Evolutionary conservation across 2,797 vertebrate genomes (phyloP).

Genomic region (Ambastaia sidthimunki): DNA sequence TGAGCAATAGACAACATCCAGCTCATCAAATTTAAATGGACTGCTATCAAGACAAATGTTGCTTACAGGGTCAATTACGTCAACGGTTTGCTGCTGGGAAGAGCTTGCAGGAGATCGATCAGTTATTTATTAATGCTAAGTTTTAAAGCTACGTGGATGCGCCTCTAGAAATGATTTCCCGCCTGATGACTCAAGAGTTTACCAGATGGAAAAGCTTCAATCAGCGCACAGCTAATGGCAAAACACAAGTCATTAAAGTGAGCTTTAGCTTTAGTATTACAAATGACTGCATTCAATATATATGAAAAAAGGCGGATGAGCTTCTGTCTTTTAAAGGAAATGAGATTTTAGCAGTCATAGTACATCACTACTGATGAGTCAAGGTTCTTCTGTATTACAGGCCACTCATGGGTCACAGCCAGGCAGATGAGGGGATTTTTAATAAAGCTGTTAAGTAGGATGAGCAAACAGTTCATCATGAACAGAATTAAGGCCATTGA

Average conservation of each 20-base stretch:
- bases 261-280: background rate
- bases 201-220: constrained; percentile 64
- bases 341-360: constrained; percentile 24
- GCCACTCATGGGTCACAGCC: background rate
- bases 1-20: constrained; percentile 66
- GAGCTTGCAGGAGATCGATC: constrained; percentile 68
- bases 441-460: background rate
- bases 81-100: constrained; percentile 53
- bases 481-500: background rate
- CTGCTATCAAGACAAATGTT: constrained; percentile 75
- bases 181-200: constrained; percentile 65
- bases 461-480: background rate
- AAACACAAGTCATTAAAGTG: constrained; percentile 11
- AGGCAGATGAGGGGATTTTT: background rate
- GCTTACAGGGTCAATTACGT: constrained; percentile 64
- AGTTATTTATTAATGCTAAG: constrained; percentile 70
- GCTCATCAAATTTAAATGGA: constrained; percentile 67
- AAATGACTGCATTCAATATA: constrained; percentile 12
- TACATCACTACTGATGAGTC: constrained; percentile 19
- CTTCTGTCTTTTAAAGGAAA: constrained; percentile 17
- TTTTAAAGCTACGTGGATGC: constrained; percentile 43
- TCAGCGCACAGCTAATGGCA: constrained; percentile 33
- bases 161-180: constrained; percentile 70
- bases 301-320: constrained; percentile 10
- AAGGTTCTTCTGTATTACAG: background rate